Base-by-base conservation (phyloP, 2,888 invertebrate genomes). In the Heliconius ethilla region DNA sequence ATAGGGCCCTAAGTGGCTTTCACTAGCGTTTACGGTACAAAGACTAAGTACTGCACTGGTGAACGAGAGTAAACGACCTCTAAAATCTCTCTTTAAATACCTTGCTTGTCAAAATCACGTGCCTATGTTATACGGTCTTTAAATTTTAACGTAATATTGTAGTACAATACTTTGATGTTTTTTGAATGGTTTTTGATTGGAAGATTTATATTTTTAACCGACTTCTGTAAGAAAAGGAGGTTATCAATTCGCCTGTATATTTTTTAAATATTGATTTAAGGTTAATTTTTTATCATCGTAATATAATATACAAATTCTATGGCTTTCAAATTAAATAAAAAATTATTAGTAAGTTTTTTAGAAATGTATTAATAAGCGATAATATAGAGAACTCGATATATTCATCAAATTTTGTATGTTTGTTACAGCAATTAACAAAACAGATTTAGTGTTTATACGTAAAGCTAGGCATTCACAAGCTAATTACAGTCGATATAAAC, bases 1-100 rank as follows among this genome's bases (percentile, higher is more conserved):
- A 78, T 82, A 80, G 77, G 81, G 80, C 79, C 81, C 80, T 73
- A 77, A 75, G 79, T 76, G 80, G 82, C 82, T 84, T 84, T 84
- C 84, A 83, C 84, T 83, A 73, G 69, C 80, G 74, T 82, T 83
- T 82, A 84, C 82, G 82, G 82, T 74, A 75, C 65, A 59, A 78
- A 78, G 72, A 78, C 72, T 80, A 65, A 73, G 66, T 75, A 77
- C 62, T 73, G 70, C 72, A 75, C 37, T n/a, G 69, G 40, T 40
- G 40, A 25, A 69, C 37, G 37, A 67, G 40, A 77, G 72, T 65
- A 65, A 79, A 70, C 45, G 33, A 51, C 51, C 63, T 45, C 51
- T 76, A 40, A 67, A 40, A 75, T 69, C 55, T 55, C 27, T 65
- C 37, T 72, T 72, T 62, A 27, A 69, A 59, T 69, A 62, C 69